Evolutionary conservation across 2,888 invertebrate species (phyloP), one percentile per base, ranked within the genome.

Genomic region (Agonopterix alstromeriana): DNA sequence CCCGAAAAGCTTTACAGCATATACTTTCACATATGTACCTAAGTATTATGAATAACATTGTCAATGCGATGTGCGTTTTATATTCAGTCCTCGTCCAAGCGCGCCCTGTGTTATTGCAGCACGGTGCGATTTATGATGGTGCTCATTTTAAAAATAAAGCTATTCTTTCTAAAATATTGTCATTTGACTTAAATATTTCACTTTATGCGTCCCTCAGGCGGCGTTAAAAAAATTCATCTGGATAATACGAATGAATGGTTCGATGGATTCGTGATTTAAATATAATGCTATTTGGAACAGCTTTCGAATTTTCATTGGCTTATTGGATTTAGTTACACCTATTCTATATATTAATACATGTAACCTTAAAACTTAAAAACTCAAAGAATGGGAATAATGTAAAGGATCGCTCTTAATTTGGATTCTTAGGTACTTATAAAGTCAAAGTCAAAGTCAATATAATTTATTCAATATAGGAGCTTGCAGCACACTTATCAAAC

Each of bases 151-250:
- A 83, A 82, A 84, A 85, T 85, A 82, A 82, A 82, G 83, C 87
- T 78, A 86, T 86, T 86, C 77, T 69, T 77, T 77, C 75, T 86
- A 82, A 88, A 84, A 87, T 86, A 88, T 82, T 82, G 86, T 86
- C 87, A 83, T 85, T 77, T 79, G 75, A 70, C 78, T 84, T 85
- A 84, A 87, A 87, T 82, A 85, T 85, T 86, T 84, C 74, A 82
- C 77, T 80, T 80, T 78, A 87, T 81, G 72, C 69, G 73, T 76
- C 85, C 82, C 87, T 61, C 60, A 72, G 82, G 84, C 61, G 63
- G 63, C 74, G 71, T 85, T 82, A 73, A 64, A 72, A 42, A 70
- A 72, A 76, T 71, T 74, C 67, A 67, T 69, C 66, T 60, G 66
- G 64, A 65, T 70, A 65, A 73, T 75, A 73, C 65, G 69, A 64